These are phyloP conservation scores for Watsonalla cultraria DNA, from an alignment of 2,888 invertebrate genomes.

Conservation along the genomic window DNA sequence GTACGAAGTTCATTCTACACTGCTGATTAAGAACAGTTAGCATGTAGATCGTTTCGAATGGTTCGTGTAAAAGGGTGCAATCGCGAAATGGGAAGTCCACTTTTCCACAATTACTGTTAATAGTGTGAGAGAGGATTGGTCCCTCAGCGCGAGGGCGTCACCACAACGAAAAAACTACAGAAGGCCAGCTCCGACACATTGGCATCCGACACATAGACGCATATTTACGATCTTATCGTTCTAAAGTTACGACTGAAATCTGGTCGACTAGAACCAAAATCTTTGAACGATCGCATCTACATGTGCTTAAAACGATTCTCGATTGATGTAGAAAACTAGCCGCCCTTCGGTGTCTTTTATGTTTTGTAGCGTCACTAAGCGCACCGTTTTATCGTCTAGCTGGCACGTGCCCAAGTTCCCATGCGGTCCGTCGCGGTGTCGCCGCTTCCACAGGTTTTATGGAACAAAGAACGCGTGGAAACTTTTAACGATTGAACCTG, in stretches of 20 bases:
- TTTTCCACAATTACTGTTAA: conserved; percentile 20
- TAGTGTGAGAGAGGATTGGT: conserved; percentile 20
- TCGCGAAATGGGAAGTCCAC: conserved; percentile 16
- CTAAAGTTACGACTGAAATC: too few relatives aligned
- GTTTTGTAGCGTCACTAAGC: conserved; percentile 1
- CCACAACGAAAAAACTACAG: conserved; percentile 1
- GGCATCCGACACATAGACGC: too few relatives aligned
- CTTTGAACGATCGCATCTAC: too few relatives aligned
- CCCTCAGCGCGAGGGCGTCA: conserved; percentile 16
- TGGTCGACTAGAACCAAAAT: too few relatives aligned
- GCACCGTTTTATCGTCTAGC: conserved; percentile 17
- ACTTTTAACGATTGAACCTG: conserved; percentile 21
- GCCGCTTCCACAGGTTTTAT: conserved; percentile 33
- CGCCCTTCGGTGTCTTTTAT: too few relatives aligned
- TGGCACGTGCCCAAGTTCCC: conserved; percentile 40
- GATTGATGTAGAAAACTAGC: too few relatives aligned
- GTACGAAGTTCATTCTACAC: too few relatives aligned
- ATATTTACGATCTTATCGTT: too few relatives aligned
- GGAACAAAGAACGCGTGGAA: conserved; percentile 44
- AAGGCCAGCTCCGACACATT: too few relatives aligned
- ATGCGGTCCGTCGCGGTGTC: conserved; percentile 33
- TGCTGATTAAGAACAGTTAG: too few relatives aligned
- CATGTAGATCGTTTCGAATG: neutral
- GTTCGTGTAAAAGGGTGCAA: conserved; percentile 10
- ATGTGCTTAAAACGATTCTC: too few relatives aligned